Evolutionary conservation across 2,797 vertebrate genomes (phyloP), one percentile per base, ranked within the genome.

Genomic region (Sebastes baramenuke): DNA sequence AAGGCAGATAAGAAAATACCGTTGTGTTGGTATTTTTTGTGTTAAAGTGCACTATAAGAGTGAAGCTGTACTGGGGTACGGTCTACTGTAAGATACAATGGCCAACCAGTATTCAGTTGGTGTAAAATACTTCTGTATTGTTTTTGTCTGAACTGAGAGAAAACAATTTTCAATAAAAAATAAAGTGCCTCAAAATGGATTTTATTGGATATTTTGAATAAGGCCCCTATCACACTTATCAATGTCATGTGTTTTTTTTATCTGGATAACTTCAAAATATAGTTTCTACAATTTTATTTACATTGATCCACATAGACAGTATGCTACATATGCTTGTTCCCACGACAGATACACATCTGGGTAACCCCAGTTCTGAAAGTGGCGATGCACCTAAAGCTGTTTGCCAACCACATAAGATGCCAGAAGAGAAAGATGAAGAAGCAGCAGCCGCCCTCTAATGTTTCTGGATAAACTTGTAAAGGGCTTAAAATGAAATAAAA

Each of bases 1-100:
- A 85, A 84, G 32, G 30, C 62, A n/a, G 77, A 68, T 84, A 86
- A 71, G 67, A 82, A 82, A 87, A 84, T 71, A 77, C 18, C 22
- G 27, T 30, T 56, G 1, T 38, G 54, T 10, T 14, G 27, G 16
- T 60, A 68, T 29, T 30, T 46, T 46, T 16, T 80, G 32, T 42
- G 55, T 79, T 81, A 80, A 80, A 85, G 80, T 84, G 87, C 81
- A 77, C 72, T 25, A 54, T 36, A 66, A 70, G 46, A 59, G 65
- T 59, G 25, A 76, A 49, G 61, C 14, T 75, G 71, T 54, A 58
- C 36, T 36, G 34, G 6, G 46, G 34, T 71, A 24, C 38, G 29
- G 29, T 73, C 36, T 25, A 42, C 70, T 59, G 46, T 24, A 10
- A 58, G 11, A 67, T 25, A 55, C 22, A 72, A 78, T 8, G 69